Conservation (phyloP, 2,113 vertebrate species). For the Trogon surrucura region DNA sequence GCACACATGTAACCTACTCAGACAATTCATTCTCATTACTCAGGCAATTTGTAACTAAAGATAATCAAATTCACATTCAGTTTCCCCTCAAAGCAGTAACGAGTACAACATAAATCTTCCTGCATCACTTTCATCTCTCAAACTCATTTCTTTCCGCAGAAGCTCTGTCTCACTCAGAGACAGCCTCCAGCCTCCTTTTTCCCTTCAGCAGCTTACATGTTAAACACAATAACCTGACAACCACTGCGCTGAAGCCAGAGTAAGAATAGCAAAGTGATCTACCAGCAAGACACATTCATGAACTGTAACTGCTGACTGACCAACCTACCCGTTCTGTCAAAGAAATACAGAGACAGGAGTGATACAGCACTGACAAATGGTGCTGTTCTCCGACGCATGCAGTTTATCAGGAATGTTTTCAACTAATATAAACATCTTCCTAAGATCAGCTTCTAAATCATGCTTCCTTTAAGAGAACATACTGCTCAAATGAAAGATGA, state of each 20-base stretch:
- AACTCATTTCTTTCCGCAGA: neutral
- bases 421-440: neutral
- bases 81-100: neutral
- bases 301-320: neutral
- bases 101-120: neutral
- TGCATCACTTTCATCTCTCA: neutral
- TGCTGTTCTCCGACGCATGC: rapidly evolving
- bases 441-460: neutral
- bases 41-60: neutral
- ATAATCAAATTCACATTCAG: neutral
- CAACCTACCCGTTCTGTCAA: neutral
- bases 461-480: neutral
- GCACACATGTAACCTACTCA: neutral
- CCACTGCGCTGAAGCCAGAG: neutral
- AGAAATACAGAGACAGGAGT: neutral
- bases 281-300: neutral
- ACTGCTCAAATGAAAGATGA: neutral
- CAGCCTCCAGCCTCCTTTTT: neutral
- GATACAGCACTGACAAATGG: neutral
- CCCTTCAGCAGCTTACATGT: neutral
- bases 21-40: neutral
- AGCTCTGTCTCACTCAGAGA: too few species aligned
- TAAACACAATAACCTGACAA: neutral
- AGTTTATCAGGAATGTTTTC: neutral
- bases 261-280: rapidly evolving